These are phyloP conservation scores for Tadarida brasiliensis DNA, from an alignment of 2,797 vertebrate genomes.

Conservation along the genomic window DNA sequence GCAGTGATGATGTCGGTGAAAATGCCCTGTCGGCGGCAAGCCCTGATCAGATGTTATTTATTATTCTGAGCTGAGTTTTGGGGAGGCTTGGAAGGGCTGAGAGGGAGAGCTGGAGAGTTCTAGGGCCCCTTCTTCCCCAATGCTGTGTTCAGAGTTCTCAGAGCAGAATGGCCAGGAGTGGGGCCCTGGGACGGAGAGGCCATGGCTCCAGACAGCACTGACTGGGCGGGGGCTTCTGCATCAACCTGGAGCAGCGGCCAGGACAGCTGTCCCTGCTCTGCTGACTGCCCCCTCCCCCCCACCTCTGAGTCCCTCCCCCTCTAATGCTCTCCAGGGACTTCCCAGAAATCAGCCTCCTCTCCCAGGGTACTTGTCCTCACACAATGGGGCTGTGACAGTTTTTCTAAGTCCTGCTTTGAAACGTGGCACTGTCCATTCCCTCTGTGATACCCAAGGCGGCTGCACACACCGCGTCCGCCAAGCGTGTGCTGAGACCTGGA, in stretches of 20 bases:
- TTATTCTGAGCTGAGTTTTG: slow-evolving; percentile 65
- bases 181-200: neutral
- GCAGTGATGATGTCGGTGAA: neutral
- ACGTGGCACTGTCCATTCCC: slow-evolving; percentile 84
- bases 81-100: slow-evolving; percentile 38
- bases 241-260: neutral
- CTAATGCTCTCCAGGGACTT: neutral
- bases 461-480: slow-evolving; percentile 68
- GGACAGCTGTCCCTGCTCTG: too few relatives aligned
- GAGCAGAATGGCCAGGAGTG: neutral
- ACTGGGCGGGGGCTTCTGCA: neutral
- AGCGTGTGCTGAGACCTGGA: slow-evolving; percentile 70
- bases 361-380: neutral
- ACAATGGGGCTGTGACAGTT: slow-evolving; percentile 84
- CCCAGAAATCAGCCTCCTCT: neutral
- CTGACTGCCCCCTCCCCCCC: neutral
- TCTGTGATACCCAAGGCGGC: slow-evolving; percentile 82
- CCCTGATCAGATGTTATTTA: slow-evolving; percentile 66
- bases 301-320: too few relatives aligned
- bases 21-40: neutral
- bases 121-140: neutral
- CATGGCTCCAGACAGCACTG: accelerated
- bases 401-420: slow-evolving; percentile 83
- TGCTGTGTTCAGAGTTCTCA: neutral
- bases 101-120: neutral